Base-by-base conservation (phyloP, 1,140 invertebrate genomes). In the Meloidogyne floridensis region DNA sequence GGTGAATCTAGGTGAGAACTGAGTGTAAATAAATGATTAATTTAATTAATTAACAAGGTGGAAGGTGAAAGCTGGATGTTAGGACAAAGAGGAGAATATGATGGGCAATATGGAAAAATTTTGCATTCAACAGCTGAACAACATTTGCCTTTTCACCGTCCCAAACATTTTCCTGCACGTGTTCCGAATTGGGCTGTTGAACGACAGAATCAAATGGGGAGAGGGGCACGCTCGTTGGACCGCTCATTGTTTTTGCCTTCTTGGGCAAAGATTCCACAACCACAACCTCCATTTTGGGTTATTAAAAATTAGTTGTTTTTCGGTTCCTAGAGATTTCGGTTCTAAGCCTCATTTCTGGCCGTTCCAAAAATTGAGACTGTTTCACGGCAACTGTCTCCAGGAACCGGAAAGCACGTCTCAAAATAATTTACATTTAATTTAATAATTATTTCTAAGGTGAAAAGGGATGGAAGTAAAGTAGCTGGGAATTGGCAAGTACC, bases 21-120 rank as follows among this genome's bases (percentile, higher is more conserved):
- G n/a, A n/a, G n/a, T n/a, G n/a, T n/a, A n/a, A n/a, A n/a, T n/a
- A n/a, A n/a, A n/a, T n/a, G n/a, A n/a, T n/a, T n/a, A n/a, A n/a
- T n/a, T n/a, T 59, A 80, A 15, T 15, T 81, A 7, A 78, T 42
- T 15, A 80, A 47, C 2, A 47, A 47, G 43, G 59, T 78, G 74
- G 82, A 75, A 77, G 75, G 54, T 43, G 75, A 84, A 42, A 83
- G 83, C 42, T 83, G 72, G 70, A 84, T 84, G 71, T 83, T 84
- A 18, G 74, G 43, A 75, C 56, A 71, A 20, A 54, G 80, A 5
- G 77, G n/a, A 8, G 81, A 81, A 32, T 72, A 42, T 59, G 65
- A 51, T 13, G 56, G 42, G n/a, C n/a, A n/a, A 53, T n/a, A 53
- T 72, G 54, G 77, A 53, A 70, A 47, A 15, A 8, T 54, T 54